Conservation (phyloP, 2,888 invertebrate species). For the Epinotia bilunana region DNA sequence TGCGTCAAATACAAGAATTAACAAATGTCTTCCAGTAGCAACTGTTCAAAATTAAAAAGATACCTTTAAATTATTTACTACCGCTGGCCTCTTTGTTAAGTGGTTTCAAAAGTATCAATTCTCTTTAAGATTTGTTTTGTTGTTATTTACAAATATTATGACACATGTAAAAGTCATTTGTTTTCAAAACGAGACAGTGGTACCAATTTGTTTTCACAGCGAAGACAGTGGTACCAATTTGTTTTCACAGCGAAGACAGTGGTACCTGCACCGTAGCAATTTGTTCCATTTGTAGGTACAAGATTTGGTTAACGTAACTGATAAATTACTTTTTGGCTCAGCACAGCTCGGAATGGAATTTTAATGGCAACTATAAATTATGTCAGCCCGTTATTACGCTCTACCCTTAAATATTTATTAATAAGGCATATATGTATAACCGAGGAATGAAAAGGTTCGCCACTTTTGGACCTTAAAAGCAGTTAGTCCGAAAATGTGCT, state of each 20-base stretch:
- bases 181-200: not conserved
- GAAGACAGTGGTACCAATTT: not conserved
- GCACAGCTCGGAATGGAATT: slow-evolving; percentile 26
- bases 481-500: not conserved
- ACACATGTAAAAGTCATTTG: not conserved
- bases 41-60: too few species aligned
- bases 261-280: not conserved
- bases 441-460: too few species aligned
- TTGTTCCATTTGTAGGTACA: slow-evolving; percentile 9
- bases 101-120: too few species aligned
- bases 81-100: too few species aligned
- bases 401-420: slow-evolving; percentile 12
- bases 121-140: too few species aligned
- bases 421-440: too few species aligned
- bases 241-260: not conserved
- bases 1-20: too few species aligned
- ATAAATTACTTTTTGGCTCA: slow-evolving; percentile 39
- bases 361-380: slow-evolving; percentile 40
- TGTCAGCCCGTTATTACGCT: slow-evolving; percentile 25
- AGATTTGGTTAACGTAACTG: slow-evolving; percentile 15
- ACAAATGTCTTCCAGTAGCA: too few species aligned
- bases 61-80: too few species aligned
- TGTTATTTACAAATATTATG: not conserved
- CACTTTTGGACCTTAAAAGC: too few species aligned
- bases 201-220: not conserved